phyloP scores from a whole-genome alignment of 2,113 vertebrate genomes.

The Scomber scombrus region DNA sequence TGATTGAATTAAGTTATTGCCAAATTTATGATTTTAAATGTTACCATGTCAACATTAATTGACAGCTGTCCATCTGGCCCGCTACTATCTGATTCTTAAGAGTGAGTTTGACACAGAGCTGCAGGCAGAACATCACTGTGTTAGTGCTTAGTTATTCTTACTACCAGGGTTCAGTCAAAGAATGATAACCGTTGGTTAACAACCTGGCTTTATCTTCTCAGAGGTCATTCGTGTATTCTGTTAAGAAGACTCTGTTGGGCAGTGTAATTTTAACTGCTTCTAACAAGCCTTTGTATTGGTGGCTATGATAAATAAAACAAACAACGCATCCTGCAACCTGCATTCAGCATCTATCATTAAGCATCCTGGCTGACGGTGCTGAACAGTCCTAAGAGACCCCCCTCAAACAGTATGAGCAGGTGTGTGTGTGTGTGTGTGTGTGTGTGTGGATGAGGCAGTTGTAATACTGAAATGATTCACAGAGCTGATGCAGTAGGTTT shows the following conservation, averaged over 20 bases:
- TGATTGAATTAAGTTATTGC: not conserved
- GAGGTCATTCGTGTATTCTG: constrained; percentile 29
- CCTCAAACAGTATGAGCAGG: not conserved
- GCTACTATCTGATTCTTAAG: not conserved
- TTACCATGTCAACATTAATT: not conserved
- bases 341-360: too few species aligned
- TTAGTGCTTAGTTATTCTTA: constrained; percentile 25
- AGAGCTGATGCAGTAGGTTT: not conserved
- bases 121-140: not conserved
- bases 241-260: constrained; percentile 28
- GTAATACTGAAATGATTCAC: too few species aligned
- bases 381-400: not conserved
- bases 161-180: constrained; percentile 12
- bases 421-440: not conserved
- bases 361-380: not conserved
- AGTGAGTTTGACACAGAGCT: not conserved
- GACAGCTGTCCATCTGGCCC: not conserved
- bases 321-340: not conserved
- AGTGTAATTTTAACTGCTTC: too few species aligned
- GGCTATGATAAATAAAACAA: constrained; percentile 10
- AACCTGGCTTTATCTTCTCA: constrained; percentile 46
- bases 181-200: constrained; percentile 40
- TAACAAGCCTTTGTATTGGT: constrained; percentile 30
- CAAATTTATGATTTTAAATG: not conserved
- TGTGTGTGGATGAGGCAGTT: not conserved